These are phyloP conservation scores for Halocynthia roretzi DNA, from an alignment of 23 tunicate species.

Conservation along the genomic window DNA sequence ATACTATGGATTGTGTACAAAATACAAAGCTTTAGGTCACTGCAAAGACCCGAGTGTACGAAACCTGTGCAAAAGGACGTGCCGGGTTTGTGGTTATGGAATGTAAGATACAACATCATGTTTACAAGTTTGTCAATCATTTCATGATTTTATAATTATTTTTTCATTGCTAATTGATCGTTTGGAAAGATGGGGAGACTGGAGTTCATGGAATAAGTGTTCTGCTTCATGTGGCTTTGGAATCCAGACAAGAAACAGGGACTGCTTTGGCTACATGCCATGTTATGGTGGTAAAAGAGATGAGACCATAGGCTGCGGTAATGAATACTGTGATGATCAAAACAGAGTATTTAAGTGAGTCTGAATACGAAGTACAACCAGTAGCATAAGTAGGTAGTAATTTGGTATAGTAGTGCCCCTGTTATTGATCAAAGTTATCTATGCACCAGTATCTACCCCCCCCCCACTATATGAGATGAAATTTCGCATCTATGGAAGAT, in stretches of 20 bases:
- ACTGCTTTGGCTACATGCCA: background rate
- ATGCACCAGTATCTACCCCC: too few relatives aligned
- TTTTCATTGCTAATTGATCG: background rate
- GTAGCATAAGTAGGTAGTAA: too few relatives aligned
- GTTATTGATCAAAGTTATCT: too few relatives aligned
- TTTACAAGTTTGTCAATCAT: background rate
- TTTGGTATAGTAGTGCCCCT: too few relatives aligned
- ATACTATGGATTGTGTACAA: background rate
- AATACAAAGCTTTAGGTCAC: background rate
- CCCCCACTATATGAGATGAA: too few relatives aligned
- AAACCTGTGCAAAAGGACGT: background rate
- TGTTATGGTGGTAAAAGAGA: background rate
- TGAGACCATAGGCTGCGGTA: conserved; percentile 9
- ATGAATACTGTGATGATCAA: background rate
- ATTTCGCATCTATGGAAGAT: too few relatives aligned
- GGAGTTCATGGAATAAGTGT: conserved; percentile 19
- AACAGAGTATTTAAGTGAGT: too few relatives aligned
- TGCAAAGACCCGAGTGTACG: background rate
- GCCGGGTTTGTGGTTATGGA: conserved; percentile 1
- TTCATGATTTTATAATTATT: too few relatives aligned
- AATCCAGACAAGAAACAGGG: background rate
- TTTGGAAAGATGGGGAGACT: conserved; percentile 9
- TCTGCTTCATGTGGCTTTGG: conserved; percentile 16
- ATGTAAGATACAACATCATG: background rate
- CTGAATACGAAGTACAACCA: too few relatives aligned